phyloP scores from a whole-genome alignment of 2,888 invertebrate species.

The Andrena bicolor region DNA sequence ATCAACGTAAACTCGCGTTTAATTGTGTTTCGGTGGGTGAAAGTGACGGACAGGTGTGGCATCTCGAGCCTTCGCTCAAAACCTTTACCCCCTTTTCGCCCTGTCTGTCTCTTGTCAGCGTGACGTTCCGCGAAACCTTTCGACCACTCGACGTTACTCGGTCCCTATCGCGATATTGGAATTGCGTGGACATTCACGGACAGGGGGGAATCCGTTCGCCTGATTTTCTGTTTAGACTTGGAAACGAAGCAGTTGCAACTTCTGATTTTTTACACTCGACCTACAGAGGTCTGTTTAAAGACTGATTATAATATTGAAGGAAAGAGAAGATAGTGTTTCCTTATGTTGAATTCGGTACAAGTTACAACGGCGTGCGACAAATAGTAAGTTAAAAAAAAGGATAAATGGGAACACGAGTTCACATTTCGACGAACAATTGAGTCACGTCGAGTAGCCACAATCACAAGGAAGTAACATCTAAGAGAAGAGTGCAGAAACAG shows the following conservation, averaged over 20 bases:
- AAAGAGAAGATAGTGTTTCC: no score
- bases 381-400: background rate
- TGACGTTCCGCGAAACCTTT: constrained; percentile 33
- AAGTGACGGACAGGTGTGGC: constrained; percentile 40
- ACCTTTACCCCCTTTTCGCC: constrained; percentile 34
- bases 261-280: no score
- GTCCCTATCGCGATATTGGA: constrained; percentile 20
- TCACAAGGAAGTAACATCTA: constrained; percentile 32
- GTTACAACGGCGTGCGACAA: no score
- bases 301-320: no score
- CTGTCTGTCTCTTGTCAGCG: constrained; percentile 52
- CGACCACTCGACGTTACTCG: constrained; percentile 44
- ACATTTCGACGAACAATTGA: background rate
- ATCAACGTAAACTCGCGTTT: constrained; percentile 74
- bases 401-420: background rate
- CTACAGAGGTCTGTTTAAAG: no score
- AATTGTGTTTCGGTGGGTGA: constrained; percentile 57
- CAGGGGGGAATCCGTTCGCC: background rate
- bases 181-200: constrained; percentile 1
- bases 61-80: constrained; percentile 20
- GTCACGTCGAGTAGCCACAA: constrained; percentile 20
- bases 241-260: background rate
- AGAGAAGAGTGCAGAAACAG: constrained; percentile 53
- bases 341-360: no score
- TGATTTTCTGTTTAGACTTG: background rate